A percentile compares a stretch with the other conserved stretches of the same genome.
Evolutionary conservation across 2,797 vertebrate species (phyloP).

Genomic region (Eleutherodactylus coqui): DNA sequence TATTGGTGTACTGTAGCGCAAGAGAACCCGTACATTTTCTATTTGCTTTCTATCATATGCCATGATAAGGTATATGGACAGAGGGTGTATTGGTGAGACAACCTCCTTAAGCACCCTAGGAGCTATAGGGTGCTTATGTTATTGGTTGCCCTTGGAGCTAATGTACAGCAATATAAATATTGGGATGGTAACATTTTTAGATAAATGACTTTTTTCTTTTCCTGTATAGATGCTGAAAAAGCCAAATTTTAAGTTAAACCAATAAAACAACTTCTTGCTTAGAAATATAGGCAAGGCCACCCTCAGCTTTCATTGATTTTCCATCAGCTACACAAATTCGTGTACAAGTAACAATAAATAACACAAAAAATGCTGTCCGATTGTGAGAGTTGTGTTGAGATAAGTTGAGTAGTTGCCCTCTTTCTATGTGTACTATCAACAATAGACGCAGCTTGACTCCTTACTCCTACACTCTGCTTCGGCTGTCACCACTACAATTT

Average conservation of each 20-base stretch:
- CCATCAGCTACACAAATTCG: neutral
- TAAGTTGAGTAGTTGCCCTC: constrained; percentile 58
- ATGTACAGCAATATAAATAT: no score
- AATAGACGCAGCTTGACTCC: constrained; percentile 60
- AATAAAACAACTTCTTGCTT: neutral
- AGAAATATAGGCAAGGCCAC: neutral
- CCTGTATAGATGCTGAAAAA: neutral
- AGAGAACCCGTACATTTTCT: no score
- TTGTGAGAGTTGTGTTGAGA: constrained; percentile 26
- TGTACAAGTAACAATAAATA: constrained; percentile 28
- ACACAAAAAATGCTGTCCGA: constrained; percentile 20
- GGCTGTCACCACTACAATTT: constrained; percentile 65
- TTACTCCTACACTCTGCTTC: constrained; percentile 63
- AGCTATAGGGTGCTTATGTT: no score
- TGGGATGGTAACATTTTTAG: neutral
- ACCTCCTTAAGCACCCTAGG: no score
- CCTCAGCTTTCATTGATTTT: neutral
- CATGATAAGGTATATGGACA: no score
- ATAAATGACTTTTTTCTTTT: neutral
- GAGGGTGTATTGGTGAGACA: no score
- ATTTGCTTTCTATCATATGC: no score
- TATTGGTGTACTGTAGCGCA: no score
- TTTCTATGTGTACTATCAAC: constrained; percentile 66
- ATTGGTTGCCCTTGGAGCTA: no score
- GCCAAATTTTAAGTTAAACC: neutral